Evolutionary conservation across 2,888 invertebrate genomes (phyloP), one percentile per base, ranked within the genome.

Genomic region (Odontocolon sp.): DNA sequence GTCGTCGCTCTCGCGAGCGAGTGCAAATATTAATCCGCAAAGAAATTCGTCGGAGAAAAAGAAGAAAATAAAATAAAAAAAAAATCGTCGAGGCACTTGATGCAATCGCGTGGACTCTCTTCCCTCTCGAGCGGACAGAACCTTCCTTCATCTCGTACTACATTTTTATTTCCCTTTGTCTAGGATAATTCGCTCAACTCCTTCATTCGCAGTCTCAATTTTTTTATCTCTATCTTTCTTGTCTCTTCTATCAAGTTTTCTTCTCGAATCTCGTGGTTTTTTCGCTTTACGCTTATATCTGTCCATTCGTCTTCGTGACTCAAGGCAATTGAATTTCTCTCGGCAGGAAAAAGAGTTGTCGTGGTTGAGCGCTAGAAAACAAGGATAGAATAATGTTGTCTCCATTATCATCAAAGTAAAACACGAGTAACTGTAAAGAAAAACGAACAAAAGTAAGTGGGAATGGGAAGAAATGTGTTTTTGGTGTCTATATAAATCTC

Each of bases 11-110:
- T 40, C 52, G 36, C 36, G 36, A 2, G 9, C 36, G 36, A 2
- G 11, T n/a, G 11, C 26, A 80, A 83, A 81, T 82, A 82, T 82
- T 82, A 82, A 83, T 81, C 66, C 79, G 66, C 59, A 59, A 79
- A 80, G 80, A 81, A 82, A 70, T 80, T 81, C 54, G 23, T 36
- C 64, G 64, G 2, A 26, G 31, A 63, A 40, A 70, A 57, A 57
- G 70, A 59, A 54, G 75, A 66, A 52, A 56, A 42, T 6, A 14
- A 42, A 18, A 42, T 18, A 42, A 42, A 14, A 14, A 23, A 26
- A 50, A 26, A 2, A n/a, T 18, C n/a, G 47, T 21, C 8, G 26
- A 21, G 8, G 50, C 4, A 11, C 21, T 50, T 26, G 26, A 5
- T 4, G 50, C 26, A n/a, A 11, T 3, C 8, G 16, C 42, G 11